A percentile compares a stretch with the other conserved stretches of the same genome.
Conservation (phyloP, 2,888 invertebrate genomes). For the Drosophila rubida region DNA sequence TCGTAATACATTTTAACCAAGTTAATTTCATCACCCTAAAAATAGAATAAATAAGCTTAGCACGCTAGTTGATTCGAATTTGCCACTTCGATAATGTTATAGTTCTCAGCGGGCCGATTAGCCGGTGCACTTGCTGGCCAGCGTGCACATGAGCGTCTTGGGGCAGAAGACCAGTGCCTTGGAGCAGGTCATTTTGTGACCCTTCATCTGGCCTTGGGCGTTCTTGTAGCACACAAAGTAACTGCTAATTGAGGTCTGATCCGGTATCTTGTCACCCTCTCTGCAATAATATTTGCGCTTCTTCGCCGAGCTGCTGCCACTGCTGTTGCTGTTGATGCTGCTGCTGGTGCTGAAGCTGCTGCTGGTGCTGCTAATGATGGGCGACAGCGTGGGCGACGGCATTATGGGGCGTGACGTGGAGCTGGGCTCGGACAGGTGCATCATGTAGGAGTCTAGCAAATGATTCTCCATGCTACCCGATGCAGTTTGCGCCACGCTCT, state of each 20-base stretch:
- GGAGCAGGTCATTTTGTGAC: slow-evolving; percentile 85
- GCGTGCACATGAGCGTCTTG: slow-evolving; percentile 84
- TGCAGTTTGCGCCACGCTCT: slow-evolving; percentile 2
- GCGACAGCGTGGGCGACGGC: slow-evolving; percentile 22
- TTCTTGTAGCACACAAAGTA: slow-evolving; percentile 86
- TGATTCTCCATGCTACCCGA: slow-evolving; percentile 62
- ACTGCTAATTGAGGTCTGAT: slow-evolving; percentile 84
- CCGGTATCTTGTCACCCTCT: slow-evolving; percentile 85
- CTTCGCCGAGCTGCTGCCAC: slow-evolving; percentile 48
- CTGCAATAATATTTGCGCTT: slow-evolving; percentile 84
- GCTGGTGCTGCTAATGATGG: slow-evolving; percentile 15
- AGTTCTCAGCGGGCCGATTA: slow-evolving; percentile 24
- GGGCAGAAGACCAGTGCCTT: slow-evolving; percentile 85
- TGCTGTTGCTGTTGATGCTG: slow-evolving; percentile 10
- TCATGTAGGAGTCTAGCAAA: slow-evolving; percentile 62
- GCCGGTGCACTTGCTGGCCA: slow-evolving; percentile 82
- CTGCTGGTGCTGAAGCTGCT: slow-evolving; percentile 9
- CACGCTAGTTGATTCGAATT: slow-evolving; percentile 15
- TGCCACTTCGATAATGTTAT: not conserved
- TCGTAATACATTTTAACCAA: too few species aligned
- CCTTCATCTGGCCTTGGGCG: slow-evolving; percentile 83
- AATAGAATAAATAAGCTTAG: slow-evolving; percentile 72
- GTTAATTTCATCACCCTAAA: slow-evolving; percentile 37
- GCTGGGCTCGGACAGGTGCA: slow-evolving; percentile 36
- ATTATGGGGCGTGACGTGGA: slow-evolving; percentile 38